These are phyloP conservation scores for Philonicus albiceps DNA, from an alignment of 2,888 invertebrate genomes.

Conservation along the genomic window DNA sequence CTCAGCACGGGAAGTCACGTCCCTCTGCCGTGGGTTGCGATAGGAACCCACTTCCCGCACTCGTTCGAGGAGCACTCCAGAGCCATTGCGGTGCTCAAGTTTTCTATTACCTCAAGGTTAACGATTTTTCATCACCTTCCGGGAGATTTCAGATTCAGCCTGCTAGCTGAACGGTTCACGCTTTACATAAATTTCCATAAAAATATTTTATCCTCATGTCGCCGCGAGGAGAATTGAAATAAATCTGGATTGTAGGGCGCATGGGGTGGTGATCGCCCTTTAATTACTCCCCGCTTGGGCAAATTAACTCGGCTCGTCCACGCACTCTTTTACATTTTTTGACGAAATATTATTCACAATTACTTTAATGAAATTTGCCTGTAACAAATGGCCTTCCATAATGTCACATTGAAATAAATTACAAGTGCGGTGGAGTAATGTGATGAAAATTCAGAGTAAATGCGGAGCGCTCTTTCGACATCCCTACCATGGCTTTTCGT, in stretches of 20 bases:
- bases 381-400: conserved; percentile 23
- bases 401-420: conserved; percentile 33
- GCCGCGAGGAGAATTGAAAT: conserved; percentile 5
- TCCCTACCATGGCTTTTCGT: not conserved
- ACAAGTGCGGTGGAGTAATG: not conserved
- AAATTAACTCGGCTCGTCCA: not conserved
- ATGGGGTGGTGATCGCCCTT: not conserved
- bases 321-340: not conserved
- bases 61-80: not conserved
- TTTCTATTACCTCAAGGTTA: not conserved
- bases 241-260: conserved; percentile 5
- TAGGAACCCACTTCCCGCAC: not conserved
- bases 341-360: conserved; percentile 34
- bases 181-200: conserved; percentile 16
- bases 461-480: not conserved
- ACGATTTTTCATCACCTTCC: not conserved
- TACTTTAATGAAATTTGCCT: conserved; percentile 38
- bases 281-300: not conserved
- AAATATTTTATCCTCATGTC: not conserved
- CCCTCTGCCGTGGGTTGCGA: not conserved
- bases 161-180: not conserved
- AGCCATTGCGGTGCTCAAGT: not conserved
- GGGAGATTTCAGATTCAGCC: not conserved
- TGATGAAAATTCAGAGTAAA: not conserved
- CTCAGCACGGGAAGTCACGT: conserved; percentile 29